Base-by-base conservation (phyloP, 2,113 vertebrate species). In the Lagopus leucura region DNA sequence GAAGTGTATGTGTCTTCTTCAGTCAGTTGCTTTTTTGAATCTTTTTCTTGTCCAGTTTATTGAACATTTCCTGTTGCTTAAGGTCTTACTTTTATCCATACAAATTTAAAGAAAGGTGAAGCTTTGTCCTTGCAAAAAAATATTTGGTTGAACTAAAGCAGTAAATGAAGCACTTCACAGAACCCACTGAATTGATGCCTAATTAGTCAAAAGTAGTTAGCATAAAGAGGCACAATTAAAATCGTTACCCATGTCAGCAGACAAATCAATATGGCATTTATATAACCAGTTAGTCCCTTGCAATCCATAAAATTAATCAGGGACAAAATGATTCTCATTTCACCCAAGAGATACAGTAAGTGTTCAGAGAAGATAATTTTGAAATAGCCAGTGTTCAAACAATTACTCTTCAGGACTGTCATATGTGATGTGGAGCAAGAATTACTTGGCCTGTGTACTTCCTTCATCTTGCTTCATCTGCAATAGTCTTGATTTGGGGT, bases 221-320 rank as follows among this genome's bases (percentile, higher is more conserved):
- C 40, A 76, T 76, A 72, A 87, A 91, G 38, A 87, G 58, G 36
- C 28, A 75, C 11, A 91, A 70, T 93, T 88, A 89, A 89, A 93
- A 87, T 93, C 19, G 76, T 69, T 92, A 76, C 20, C 34, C 48
- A 36, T 76, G 40, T 65, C 81, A 91, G 48, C 47, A 87, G 78
- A 79, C 5, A 3, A 61, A 89, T 93, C 82, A 82, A 82, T 91
- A 79, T 27, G n/a, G 13, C 64, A 75, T 40, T 70, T 57, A 74
- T 74, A 42, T 61, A 87, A 93, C 83, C 65, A 84, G 69, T 72
- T 69, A 32, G 11, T 57, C 78, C 36, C 22, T 52, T 66, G 70
- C 40, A 69, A 75, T 89, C 66, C 43, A 57, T 85, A 52, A 89
- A 87, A 93, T 79, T 91, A 84, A 72, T 72, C 63, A 82, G 21